Base-by-base conservation (phyloP, 2,113 vertebrate species). In the Cyprinus carpio region DNA sequence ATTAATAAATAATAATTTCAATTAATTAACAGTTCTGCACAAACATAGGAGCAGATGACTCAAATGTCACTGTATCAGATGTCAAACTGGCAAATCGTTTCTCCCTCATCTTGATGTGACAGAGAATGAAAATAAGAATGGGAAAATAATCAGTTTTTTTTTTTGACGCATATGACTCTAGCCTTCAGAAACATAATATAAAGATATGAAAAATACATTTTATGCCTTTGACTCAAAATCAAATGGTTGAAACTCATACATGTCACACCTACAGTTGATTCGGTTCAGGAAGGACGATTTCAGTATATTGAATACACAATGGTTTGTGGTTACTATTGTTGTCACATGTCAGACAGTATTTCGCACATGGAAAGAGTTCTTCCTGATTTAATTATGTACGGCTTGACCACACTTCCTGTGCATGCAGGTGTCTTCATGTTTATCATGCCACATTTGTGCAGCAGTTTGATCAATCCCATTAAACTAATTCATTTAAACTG, bases 21-120 rank as follows among this genome's bases (percentile, higher is more conserved):
- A 37, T 80, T 81, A 37, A 81, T 81, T 65, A 81, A 46, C n/a
- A 81, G 81, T 85, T 81, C 69, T 75, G 51, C 27, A 81, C 84
- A 80, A 85, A 56, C 64, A 79, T 20, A 31, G n/a, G 75, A 81
- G 77, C 62, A 51, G 84, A 72, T 31, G 49, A 80, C 84, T 85
- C 84, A 31, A 80, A 56, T 80, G 77, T 81, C 84, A n/a, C 78
- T 15, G 65, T 49, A 51, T 69, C 75, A 80, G 65, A 37, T 85
- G 34, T 29, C 76, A 43, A 27, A 40, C 49, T 81, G 77, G 64
- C 77, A 27, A 74, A 60, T 71, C 43, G 31, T 75, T 12, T 81
- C 18, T 29, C 56, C 7, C 20, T 58, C 0, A 2, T 58, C 54
- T 58, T 58, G 18, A 58, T 23, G 20, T 23, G 54, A 58, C 54